A percentile compares a stretch with the other conserved stretches of the same genome.
Conservation (phyloP, 37 sponge, comb jelly and placozoan species). For the Bolinopsis microptera region DNA sequence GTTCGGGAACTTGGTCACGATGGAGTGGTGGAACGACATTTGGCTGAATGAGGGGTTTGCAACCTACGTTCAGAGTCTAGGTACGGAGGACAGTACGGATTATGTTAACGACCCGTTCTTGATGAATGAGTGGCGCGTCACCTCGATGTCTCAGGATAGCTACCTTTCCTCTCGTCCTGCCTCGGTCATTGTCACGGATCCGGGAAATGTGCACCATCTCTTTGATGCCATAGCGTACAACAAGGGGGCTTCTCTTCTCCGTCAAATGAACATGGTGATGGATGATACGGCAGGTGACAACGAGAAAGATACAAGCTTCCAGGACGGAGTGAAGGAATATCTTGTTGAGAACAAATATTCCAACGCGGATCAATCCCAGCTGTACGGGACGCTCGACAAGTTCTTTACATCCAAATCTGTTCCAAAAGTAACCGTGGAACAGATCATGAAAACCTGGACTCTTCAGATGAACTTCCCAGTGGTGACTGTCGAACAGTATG, state of each 20-base stretch:
- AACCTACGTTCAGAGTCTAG: not conserved
- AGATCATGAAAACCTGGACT: slow-evolving; percentile 19
- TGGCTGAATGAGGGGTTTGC: slow-evolving; percentile 16
- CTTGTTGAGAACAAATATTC: not conserved
- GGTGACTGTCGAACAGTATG: not conserved
- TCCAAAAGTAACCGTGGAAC: not conserved
- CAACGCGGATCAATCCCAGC: not conserved
- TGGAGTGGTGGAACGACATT: slow-evolving; percentile 30
- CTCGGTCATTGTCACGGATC: not conserved
- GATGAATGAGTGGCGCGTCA: not conserved
- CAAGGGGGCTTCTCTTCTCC: slow-evolving; percentile 13
- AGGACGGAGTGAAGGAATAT: not conserved
- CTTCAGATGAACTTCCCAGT: slow-evolving; percentile 30
- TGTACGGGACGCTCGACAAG: not conserved
- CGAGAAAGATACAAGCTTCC: not conserved
- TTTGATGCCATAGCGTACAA: slow-evolving; percentile 19
- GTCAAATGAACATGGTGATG: not conserved
- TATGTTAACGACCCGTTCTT: not conserved
- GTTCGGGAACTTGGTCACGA: slow-evolving; percentile 2
- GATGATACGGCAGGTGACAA: not conserved
- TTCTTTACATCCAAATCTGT: not conserved
- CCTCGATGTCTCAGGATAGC: not conserved
- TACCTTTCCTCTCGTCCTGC: not conserved
- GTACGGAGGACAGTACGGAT: not conserved
- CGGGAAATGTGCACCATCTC: not conserved